Conservation (phyloP, 1,140 invertebrate genomes). For the Hormaphis cornu region DNA sequence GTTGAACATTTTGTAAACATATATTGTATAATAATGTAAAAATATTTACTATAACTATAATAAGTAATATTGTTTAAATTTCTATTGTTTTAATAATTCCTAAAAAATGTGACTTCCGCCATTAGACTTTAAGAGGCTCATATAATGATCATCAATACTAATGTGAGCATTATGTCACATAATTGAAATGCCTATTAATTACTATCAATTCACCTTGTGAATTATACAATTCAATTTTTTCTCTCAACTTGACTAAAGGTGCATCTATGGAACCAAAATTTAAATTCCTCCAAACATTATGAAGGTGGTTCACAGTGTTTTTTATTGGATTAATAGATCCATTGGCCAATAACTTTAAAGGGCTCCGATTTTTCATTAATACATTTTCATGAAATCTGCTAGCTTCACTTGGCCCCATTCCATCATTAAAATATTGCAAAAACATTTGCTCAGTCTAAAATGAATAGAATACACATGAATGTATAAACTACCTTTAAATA, state of each 20-base stretch:
- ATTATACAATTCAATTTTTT: constrained; percentile 1
- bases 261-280: background rate
- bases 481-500: no score
- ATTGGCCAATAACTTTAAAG: background rate
- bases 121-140: background rate
- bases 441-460: constrained; percentile 8
- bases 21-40: no score
- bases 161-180: background rate
- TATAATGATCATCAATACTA: background rate
- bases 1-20: no score
- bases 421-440: constrained; percentile 4
- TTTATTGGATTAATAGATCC: constrained; percentile 3
- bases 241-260: background rate
- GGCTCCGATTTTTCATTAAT: background rate
- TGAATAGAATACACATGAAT: no score
- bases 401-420: background rate
- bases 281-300: background rate
- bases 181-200: background rate
- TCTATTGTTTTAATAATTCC: no score
- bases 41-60: no score
- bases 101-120: background rate
- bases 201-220: background rate
- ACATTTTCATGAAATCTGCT: background rate
- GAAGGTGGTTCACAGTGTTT: background rate
- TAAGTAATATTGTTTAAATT: no score